Evolutionary conservation across 2,888 invertebrate genomes (phyloP).

Genomic region (Artemia sinica): DNA sequence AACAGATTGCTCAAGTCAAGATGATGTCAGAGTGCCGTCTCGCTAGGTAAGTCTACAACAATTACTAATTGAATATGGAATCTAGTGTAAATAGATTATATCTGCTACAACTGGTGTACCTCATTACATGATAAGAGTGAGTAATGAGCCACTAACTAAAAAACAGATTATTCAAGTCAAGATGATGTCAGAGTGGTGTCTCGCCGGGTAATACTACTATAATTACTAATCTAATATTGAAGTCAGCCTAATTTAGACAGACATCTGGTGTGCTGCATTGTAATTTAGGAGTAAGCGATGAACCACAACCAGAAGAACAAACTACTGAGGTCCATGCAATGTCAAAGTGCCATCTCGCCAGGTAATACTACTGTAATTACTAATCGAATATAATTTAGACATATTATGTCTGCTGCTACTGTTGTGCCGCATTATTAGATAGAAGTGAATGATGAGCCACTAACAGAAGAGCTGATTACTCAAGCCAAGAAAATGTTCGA

Average conservation of each 20-base stretch:
- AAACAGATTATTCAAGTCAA: too few species aligned
- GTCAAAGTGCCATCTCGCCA: too few species aligned
- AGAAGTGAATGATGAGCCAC: neutral
- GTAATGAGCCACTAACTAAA: too few species aligned
- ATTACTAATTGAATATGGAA: neutral
- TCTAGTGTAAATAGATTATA: neutral
- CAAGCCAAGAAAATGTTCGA: neutral
- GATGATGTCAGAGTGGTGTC: neutral
- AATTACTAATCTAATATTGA: neutral
- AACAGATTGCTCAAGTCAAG: neutral
- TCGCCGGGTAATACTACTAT: neutral
- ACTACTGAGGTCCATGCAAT: too few species aligned
- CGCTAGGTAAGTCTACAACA: neutral
- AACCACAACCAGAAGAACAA: too few species aligned
- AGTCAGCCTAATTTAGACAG: too few species aligned
- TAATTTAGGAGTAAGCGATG: too few species aligned
- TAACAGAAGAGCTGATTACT: neutral
- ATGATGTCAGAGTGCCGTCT: neutral
- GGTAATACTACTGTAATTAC: too few species aligned
- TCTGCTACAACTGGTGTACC: too few species aligned
- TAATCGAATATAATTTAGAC: neutral
- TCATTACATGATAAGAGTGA: too few species aligned
- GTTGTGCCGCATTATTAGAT: neutral
- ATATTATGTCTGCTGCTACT: neutral
- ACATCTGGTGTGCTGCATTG: too few species aligned